phyloP scores from a whole-genome alignment of 1,140 invertebrate species.

The Acyrthosiphon pisum region DNA sequence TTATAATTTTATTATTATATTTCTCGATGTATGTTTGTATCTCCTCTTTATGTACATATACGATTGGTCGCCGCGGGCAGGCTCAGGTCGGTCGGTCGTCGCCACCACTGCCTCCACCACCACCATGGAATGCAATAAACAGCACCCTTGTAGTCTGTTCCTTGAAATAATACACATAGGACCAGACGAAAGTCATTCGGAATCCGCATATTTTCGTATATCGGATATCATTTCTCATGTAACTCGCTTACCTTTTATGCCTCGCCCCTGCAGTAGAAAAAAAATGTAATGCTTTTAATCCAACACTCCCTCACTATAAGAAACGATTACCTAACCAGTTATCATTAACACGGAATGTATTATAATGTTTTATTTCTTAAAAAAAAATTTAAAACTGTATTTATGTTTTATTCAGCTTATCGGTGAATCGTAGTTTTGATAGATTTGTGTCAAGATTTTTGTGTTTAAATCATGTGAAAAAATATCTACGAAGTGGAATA shows the following conservation, averaged over 20 bases:
- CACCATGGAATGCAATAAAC: constrained; percentile 37
- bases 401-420: neutral
- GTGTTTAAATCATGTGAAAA: neutral
- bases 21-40: neutral
- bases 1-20: constrained; percentile 33
- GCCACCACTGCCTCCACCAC: neutral
- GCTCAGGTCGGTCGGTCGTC: constrained; percentile 25
- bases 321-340: neutral
- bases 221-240: constrained; percentile 2
- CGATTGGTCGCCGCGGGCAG: constrained; percentile 8
- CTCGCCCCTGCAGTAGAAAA: neutral
- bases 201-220: constrained; percentile 24
- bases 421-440: neutral
- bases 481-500: neutral
- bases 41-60: constrained; percentile 1
- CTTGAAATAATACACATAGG: neutral
- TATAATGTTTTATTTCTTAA: neutral
- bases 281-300: neutral
- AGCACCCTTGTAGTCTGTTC: constrained; percentile 38
- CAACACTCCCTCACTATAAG: neutral
- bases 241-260: neutral
- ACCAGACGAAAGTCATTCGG: neutral
- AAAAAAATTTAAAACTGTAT: neutral
- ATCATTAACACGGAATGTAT: neutral
- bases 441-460: neutral